Conservation (phyloP, 2,888 invertebrate genomes). For the Drosophila mettleri region DNA sequence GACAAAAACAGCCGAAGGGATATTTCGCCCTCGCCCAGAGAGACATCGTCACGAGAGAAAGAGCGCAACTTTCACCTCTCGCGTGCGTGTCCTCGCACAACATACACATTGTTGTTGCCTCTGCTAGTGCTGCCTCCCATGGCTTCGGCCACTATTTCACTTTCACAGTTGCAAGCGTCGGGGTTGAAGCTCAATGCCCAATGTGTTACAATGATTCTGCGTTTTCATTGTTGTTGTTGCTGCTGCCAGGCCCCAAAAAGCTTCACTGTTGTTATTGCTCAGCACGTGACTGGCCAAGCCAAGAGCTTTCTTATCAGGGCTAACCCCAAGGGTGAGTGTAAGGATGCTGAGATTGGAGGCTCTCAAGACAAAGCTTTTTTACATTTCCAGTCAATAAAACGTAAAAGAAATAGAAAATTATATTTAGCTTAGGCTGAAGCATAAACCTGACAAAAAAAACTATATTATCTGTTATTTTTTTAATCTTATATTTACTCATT, state of each 20-base stretch:
- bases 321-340: constrained; percentile 8
- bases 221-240: constrained; percentile 61
- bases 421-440: not conserved
- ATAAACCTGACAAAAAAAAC: not conserved
- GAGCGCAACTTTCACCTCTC: constrained; percentile 66
- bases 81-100: constrained; percentile 71
- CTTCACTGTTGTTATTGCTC: constrained; percentile 65
- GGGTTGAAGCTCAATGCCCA: constrained; percentile 13
- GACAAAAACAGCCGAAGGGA: constrained; percentile 54
- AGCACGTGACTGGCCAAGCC: constrained; percentile 72
- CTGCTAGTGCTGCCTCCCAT: constrained; percentile 25
- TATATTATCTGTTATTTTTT: not conserved
- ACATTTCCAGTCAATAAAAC: not conserved
- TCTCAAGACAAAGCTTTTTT: constrained; percentile 27
- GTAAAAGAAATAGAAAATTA: not conserved
- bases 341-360: constrained; percentile 27
- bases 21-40: constrained; percentile 41
- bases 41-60: constrained; percentile 26
- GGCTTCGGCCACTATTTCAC: constrained; percentile 62
- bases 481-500: not conserved
- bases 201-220: constrained; percentile 76
- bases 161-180: constrained; percentile 54
- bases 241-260: constrained; percentile 47
- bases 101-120: constrained; percentile 46
- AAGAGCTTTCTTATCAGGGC: constrained; percentile 70